These are phyloP conservation scores for Micromesistius poutassou DNA, from an alignment of 2,797 vertebrate genomes.

Conservation along the genomic window DNA sequence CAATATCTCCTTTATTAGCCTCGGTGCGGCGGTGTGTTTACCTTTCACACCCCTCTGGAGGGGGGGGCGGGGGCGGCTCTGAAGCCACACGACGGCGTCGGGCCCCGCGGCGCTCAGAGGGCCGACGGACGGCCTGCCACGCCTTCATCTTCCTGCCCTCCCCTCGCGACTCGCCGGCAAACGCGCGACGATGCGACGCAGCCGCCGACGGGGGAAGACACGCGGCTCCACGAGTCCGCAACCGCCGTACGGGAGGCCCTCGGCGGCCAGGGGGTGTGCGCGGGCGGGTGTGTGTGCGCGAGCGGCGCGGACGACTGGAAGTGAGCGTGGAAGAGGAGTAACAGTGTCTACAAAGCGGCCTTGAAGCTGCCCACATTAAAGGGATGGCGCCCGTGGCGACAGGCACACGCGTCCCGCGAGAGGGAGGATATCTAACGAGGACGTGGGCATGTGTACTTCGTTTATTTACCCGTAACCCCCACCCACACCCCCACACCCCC, in stretches of 20 bases:
- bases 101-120: not conserved
- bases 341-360: constrained; percentile 47
- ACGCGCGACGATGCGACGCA: not conserved
- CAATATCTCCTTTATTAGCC: not conserved
- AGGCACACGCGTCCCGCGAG: constrained; percentile 46
- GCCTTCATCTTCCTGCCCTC: not conserved
- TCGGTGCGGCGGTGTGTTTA: not conserved
- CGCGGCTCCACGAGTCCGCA: not conserved
- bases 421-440: constrained; percentile 43
- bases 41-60: not conserved
- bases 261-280: not conserved
- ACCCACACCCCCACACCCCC: no score
- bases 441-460: constrained; percentile 39
- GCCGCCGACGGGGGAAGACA: no score
- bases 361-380: constrained; percentile 52
- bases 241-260: not conserved
- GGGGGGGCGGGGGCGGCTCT: not conserved
- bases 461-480: constrained; percentile 47
- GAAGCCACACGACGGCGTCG: not conserved
- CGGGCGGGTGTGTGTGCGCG: no score
- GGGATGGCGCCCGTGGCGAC: constrained; percentile 45
- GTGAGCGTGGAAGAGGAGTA: no score
- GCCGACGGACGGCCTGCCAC: not conserved
- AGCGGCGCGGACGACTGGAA: no score
- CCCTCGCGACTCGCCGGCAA: not conserved